Conservation (phyloP, 2,888 invertebrate genomes). For the Xiphydria camelus region DNA sequence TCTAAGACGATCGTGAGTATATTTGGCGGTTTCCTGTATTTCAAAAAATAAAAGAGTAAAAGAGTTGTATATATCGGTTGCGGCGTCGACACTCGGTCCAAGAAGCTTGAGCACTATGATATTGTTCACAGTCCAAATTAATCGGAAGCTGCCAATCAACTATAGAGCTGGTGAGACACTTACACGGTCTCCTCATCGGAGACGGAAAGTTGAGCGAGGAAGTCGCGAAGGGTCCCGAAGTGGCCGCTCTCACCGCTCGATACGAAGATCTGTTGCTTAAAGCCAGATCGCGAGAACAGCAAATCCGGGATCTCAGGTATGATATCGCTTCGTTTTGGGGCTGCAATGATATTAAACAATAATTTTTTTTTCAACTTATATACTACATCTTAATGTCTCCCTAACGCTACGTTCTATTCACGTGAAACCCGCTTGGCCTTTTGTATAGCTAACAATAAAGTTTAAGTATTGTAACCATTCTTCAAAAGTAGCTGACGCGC, state of each 20-base stretch:
- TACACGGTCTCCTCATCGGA: conserved; percentile 73
- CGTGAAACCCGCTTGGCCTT: too few relatives aligned
- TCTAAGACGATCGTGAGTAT: conserved; percentile 66
- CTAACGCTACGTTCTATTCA: too few relatives aligned
- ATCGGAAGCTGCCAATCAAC: conserved; percentile 80
- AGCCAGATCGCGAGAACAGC: conserved; percentile 75
- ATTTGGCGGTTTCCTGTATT: too few relatives aligned
- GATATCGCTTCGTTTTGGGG: too few relatives aligned
- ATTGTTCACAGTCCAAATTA: conserved; percentile 67
- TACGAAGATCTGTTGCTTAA: conserved; percentile 71
- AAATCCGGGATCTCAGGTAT: conserved; percentile 78
- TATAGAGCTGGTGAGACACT: conserved; percentile 79
- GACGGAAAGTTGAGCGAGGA: conserved; percentile 73
- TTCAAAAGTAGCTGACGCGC: too few relatives aligned
- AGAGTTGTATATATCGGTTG: background rate
- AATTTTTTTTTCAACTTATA: too few relatives aligned
- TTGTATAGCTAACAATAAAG: too few relatives aligned
- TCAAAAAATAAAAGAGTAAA: background rate
- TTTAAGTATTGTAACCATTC: too few relatives aligned
- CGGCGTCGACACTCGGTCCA: too few relatives aligned
- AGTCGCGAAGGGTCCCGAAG: conserved; percentile 69
- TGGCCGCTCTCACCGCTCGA: conserved; percentile 67
- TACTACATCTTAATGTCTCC: too few relatives aligned
- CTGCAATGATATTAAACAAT: too few relatives aligned
- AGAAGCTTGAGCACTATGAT: too few relatives aligned